phyloP scores from a whole-genome alignment of 2,888 invertebrate species.

The Dendrolimus houi region DNA sequence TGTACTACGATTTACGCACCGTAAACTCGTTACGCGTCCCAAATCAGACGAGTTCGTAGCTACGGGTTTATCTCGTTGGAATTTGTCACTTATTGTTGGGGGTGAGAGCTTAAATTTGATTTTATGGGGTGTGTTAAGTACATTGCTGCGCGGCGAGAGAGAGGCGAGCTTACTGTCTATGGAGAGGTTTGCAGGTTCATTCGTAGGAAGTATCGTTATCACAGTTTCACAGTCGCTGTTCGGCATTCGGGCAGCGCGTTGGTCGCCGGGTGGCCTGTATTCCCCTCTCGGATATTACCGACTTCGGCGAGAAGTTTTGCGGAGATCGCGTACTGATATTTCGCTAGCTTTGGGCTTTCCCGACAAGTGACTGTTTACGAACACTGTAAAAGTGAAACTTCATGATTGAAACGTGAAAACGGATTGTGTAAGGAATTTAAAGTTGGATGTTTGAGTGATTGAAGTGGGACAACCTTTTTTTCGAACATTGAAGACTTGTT shows the following conservation, averaged over 20 bases:
- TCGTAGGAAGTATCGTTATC: constrained; percentile 68
- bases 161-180: constrained; percentile 60
- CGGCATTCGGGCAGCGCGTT: constrained; percentile 63
- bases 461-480: constrained; percentile 41
- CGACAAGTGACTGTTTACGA: constrained; percentile 48
- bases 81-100: constrained; percentile 41
- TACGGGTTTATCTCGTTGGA: constrained; percentile 26
- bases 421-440: constrained; percentile 49
- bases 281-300: constrained; percentile 27
- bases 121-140: constrained; percentile 32
- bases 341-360: constrained; percentile 33
- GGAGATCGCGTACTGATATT: constrained; percentile 50
- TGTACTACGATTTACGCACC: constrained; percentile 73
- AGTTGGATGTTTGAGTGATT: constrained; percentile 46
- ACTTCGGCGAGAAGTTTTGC: constrained; percentile 58
- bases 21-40: constrained; percentile 70
- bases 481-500: constrained; percentile 36
- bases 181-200: constrained; percentile 62
- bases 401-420: constrained; percentile 46
- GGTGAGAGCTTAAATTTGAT: constrained; percentile 40
- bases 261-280: constrained; percentile 31
- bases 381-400: constrained; percentile 61
- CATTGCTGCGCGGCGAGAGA: constrained; percentile 48
- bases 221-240: constrained; percentile 74
- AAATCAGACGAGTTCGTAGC: constrained; percentile 49